Evolutionary conservation across 2,888 invertebrate species (phyloP).

Genomic region (Molanna angustata): DNA sequence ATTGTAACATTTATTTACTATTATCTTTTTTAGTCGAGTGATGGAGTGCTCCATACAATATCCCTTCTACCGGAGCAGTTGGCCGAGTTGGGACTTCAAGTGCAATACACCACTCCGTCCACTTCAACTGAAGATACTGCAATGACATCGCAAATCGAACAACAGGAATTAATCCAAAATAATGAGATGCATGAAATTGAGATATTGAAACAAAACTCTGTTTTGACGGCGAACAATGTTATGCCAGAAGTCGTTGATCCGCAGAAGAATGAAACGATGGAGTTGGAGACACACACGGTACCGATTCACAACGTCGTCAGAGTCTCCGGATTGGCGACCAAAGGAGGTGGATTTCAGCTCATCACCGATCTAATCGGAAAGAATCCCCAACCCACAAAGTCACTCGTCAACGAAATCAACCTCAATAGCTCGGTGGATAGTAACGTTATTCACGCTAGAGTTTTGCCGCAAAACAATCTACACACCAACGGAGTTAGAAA

Average conservation of each 20-base stretch:
- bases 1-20: background rate
- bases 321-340: slow-evolving; percentile 11
- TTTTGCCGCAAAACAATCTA: background rate
- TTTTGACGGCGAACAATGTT: no score
- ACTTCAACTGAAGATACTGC: background rate
- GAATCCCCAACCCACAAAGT: slow-evolving; percentile 5
- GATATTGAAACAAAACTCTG: no score
- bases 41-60: slow-evolving; percentile 22
- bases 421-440: background rate
- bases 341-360: slow-evolving; percentile 16
- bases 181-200: no score
- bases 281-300: no score
- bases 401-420: background rate
- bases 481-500: background rate
- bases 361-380: slow-evolving; percentile 20
- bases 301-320: slow-evolving; percentile 17
- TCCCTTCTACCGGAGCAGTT: slow-evolving; percentile 21
- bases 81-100: slow-evolving; percentile 17
- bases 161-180: no score
- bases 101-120: slow-evolving; percentile 14
- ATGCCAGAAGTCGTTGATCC: no score
- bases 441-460: background rate
- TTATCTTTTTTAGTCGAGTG: slow-evolving; percentile 19
- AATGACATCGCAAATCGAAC: no score
- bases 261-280: no score